Conservation (phyloP, 2,888 invertebrate genomes). For the Rapana venosa region DNA sequence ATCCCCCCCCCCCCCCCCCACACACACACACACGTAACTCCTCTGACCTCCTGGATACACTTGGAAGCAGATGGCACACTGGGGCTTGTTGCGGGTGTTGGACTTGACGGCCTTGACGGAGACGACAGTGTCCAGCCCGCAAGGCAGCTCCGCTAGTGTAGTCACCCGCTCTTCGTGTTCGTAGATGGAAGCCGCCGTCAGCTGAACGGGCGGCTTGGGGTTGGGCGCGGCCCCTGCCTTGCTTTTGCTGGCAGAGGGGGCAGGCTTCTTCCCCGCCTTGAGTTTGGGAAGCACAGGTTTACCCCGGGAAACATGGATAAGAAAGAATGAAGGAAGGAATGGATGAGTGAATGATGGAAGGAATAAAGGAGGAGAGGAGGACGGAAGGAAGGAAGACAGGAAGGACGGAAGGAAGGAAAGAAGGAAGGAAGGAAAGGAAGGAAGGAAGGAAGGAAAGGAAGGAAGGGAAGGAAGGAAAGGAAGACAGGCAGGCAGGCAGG, state of each 20-base stretch:
- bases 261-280: not conserved
- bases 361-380: no score
- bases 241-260: not conserved
- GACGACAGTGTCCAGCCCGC: not conserved
- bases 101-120: slow-evolving; percentile 13
- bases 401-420: no score
- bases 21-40: not conserved
- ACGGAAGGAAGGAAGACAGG: no score
- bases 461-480: no score
- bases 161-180: slow-evolving; percentile 16
- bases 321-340: no score
- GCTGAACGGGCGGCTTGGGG: not conserved
- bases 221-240: not conserved
- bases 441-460: no score
- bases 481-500: no score
- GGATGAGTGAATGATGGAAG: no score
- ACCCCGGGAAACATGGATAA: no score
- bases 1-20: no score
- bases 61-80: slow-evolving; percentile 15
- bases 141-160: not conserved
- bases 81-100: slow-evolving; percentile 14
- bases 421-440: no score
- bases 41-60: not conserved
- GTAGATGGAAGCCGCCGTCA: not conserved
- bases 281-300: no score